Evolutionary conservation across 2,113 vertebrate genomes (phyloP).

Genomic region (Ahaetulla prasina): DNA sequence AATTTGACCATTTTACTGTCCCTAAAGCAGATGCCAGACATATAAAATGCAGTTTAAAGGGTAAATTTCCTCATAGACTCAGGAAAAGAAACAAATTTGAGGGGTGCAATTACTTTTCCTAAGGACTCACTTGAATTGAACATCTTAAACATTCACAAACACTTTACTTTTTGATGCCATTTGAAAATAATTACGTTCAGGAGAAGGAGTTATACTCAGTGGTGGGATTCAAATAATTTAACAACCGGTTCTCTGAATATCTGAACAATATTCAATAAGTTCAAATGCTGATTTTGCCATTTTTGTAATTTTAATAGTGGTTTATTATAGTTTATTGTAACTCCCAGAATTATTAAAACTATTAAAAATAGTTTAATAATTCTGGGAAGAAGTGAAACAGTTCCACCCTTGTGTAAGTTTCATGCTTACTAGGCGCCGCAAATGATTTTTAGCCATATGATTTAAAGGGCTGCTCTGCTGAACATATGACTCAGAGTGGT

Average conservation of each 20-base stretch:
- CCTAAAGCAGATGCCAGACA: not conserved
- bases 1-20: not conserved
- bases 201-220: too few species aligned
- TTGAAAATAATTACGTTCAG: not conserved
- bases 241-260: too few species aligned
- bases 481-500: not conserved
- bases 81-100: not conserved
- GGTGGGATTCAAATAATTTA: too few species aligned
- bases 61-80: not conserved
- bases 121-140: not conserved
- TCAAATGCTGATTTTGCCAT: not conserved
- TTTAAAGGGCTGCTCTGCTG: not conserved
- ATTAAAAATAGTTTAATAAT: too few species aligned
- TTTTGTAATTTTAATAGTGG: not conserved
- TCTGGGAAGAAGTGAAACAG: not conserved
- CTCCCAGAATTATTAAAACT: too few species aligned
- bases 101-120: not conserved
- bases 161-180: not conserved
- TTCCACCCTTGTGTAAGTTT: not conserved
- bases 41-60: not conserved
- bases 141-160: not conserved
- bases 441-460: not conserved
- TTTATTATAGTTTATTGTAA: too few species aligned
- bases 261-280: not conserved
- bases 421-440: not conserved